Percentiles rank a stretch among this genome's conserved stretches.
phyloP scores from a whole-genome alignment of 2,113 vertebrate genomes.

The Sinocyclocheilus rhinocerous region DNA sequence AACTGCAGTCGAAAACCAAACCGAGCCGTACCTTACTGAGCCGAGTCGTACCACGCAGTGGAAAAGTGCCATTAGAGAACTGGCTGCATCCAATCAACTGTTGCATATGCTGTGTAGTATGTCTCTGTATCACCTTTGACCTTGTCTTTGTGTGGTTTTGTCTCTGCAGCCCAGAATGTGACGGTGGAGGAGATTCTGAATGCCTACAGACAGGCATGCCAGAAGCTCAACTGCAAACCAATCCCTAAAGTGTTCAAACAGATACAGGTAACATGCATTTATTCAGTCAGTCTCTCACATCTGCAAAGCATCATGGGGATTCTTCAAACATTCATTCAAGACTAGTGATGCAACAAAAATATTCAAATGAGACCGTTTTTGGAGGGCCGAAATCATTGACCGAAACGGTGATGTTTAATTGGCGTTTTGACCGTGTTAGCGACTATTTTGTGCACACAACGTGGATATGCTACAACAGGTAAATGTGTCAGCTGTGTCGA shows the following conservation, averaged over 20 bases:
- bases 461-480: not conserved
- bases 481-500: no score
- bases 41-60: no score
- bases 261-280: constrained; percentile 82
- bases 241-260: constrained; percentile 91
- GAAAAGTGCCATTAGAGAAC: not conserved
- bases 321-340: not conserved
- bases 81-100: not conserved
- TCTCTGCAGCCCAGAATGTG: constrained; percentile 88
- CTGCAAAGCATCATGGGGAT: not conserved
- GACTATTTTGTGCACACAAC: not conserved
- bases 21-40: no score
- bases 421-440: not conserved
- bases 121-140: constrained; percentile 38
- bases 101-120: not conserved
- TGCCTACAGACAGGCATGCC: constrained; percentile 89
- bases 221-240: constrained; percentile 93
- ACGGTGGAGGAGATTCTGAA: constrained; percentile 87
- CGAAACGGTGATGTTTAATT: no score
- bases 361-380: no score
- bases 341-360: no score
- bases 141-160: constrained; percentile 30
- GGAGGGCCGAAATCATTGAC: no score
- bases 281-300: not conserved
- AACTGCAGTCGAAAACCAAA: no score